Evolutionary conservation across 2,113 vertebrate genomes (phyloP).

Genomic region (Prolemur simus): DNA sequence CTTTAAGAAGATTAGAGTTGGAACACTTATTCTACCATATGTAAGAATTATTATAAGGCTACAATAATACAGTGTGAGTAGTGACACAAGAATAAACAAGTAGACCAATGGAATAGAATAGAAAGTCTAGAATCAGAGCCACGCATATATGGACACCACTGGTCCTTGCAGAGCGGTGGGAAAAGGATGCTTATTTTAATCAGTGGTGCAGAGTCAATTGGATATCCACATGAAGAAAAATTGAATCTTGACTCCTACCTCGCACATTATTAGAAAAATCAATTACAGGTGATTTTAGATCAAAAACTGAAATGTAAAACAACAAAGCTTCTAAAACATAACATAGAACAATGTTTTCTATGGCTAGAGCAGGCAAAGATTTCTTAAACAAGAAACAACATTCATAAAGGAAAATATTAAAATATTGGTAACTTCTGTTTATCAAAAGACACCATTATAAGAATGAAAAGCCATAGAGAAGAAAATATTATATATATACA

Average conservation of each 20-base stretch:
- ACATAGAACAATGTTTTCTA: neutral
- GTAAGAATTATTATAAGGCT: neutral
- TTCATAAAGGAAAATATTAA: neutral
- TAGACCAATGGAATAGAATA: neutral
- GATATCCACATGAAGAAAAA: neutral
- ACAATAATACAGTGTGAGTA: neutral
- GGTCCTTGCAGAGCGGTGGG: no score
- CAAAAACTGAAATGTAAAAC: neutral
- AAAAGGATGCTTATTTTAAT: neutral
- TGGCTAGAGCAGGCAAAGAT: neutral
- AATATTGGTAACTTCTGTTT: neutral
- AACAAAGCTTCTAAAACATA: neutral
- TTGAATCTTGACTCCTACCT: neutral
- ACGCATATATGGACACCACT: no score
- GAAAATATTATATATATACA: neutral
- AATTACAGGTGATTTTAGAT: neutral
- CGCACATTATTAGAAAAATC: neutral
- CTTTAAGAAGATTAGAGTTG: neutral
- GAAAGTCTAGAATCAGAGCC: neutral
- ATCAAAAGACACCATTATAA: neutral
- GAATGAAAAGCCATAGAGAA: neutral
- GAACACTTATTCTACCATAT: neutral
- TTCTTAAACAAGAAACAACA: neutral
- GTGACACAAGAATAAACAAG: neutral
- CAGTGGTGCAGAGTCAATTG: neutral